Percentiles rank a stretch among this genome's conserved stretches.
Evolutionary conservation across 2,113 vertebrate species (phyloP).

Genomic region (Rhinogobius similis): DNA sequence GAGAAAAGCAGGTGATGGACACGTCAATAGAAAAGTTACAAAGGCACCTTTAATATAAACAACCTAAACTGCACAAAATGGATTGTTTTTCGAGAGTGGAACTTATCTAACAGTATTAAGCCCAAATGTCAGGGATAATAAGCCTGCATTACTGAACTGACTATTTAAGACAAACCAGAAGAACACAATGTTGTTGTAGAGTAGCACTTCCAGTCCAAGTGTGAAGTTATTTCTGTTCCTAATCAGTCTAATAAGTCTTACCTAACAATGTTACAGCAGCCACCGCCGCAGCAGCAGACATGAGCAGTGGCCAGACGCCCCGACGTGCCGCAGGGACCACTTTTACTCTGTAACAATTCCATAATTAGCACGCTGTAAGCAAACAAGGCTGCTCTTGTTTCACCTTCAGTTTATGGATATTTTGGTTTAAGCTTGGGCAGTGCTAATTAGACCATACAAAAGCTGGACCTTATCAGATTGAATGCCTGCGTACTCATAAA

Average conservation of each 20-base stretch:
- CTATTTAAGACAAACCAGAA: neutral
- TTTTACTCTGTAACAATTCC: slow-evolving; percentile 36
- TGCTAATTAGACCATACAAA: slow-evolving; percentile 46
- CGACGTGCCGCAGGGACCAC: slow-evolving; percentile 7
- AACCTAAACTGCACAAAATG: no score
- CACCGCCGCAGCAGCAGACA: slow-evolving; percentile 13
- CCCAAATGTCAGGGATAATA: neutral
- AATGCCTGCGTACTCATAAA: slow-evolving; percentile 36
- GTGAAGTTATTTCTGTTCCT: neutral
- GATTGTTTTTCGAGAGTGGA: no score
- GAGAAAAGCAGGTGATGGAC: neutral
- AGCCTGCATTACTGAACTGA: neutral
- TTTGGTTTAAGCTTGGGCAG: slow-evolving; percentile 35
- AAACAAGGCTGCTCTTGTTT: slow-evolving; percentile 55
- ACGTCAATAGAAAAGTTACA: no score
- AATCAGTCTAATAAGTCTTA: neutral
- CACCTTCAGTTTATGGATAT: slow-evolving; percentile 52
- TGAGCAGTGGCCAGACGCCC: slow-evolving; percentile 7
- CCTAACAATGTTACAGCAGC: slow-evolving; percentile 2
- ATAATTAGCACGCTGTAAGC: slow-evolving; percentile 50
- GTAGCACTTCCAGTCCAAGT: neutral
- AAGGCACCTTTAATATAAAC: no score
- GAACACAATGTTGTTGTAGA: no score
- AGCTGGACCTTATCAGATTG: slow-evolving; percentile 39
- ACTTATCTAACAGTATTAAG: neutral